Base-by-base conservation (phyloP, 2,888 invertebrate genomes). In the Aleiodes alternator region DNA sequence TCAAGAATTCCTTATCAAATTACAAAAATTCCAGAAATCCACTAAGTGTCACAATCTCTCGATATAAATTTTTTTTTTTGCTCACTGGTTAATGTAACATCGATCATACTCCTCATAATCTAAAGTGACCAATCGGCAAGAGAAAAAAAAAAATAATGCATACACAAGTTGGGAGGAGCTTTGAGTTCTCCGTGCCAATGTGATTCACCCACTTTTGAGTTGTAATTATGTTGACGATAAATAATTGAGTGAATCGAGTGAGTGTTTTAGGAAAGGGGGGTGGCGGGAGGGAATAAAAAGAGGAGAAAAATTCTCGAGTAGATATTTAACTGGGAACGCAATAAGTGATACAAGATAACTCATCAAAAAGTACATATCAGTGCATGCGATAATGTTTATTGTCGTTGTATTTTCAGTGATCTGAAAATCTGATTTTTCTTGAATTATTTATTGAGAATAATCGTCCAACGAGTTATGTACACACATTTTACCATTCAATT, bases 361-460 rank as follows among this genome's bases (percentile, higher is more conserved):
- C 61, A 61, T 61, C 61, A 61, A 43, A 43, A 8, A 14, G 34
- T 43, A 61, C 34, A n/a, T 16, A 38, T 61, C 38, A 61, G 61
- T 14, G 14, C 61, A 61, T 61, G 61, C 43, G 38, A 61, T 61
- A 61, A 61, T 61, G 5, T 38, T 34, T 38, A 61, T 61, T 61
- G 61, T 61, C 61, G 38, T n/a, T 31, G 14, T 38, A 61, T 38
- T 61, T 16, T 14, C 16, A 8, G 16, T 16, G 61, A 61, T 61
- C 43, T n/a, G 7, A 4, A 6, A 9, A 3, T 43, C 14, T n/a
- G 61, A 61, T 61, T 61, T 34, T 34, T 34, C 4, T 14, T 16
- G 12, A 8, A n/a, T 34, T 8, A 31, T 61, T 55, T 55, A 55
- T 55, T 16, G 3, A 16, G 2, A 55, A 43, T 43, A 43, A 43